Percentiles rank a stretch among this genome's conserved stretches.
Conservation (phyloP, 2,113 vertebrate species). For the Pseudopodoces humilis region DNA sequence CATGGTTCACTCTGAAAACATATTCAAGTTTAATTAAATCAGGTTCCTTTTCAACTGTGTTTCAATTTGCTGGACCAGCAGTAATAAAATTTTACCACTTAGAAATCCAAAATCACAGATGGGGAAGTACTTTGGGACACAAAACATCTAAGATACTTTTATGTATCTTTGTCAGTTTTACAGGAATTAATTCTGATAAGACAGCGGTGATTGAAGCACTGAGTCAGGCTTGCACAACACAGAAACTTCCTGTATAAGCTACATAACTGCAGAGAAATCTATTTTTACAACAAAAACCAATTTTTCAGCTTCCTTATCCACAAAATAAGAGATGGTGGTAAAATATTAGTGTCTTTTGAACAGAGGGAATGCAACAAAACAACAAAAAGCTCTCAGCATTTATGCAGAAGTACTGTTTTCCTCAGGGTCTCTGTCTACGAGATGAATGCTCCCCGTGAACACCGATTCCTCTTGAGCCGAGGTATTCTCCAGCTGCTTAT, state of each 20-base stretch:
- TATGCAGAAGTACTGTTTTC: slow-evolving; percentile 46
- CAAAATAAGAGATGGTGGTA: neutral
- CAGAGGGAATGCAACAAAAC: neutral
- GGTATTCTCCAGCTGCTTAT: slow-evolving; percentile 19
- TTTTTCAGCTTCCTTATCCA: neutral
- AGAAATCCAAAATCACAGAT: neutral
- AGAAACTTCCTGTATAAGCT: neutral
- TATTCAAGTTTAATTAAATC: neutral
- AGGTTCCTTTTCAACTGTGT: neutral
- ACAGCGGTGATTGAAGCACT: neutral
- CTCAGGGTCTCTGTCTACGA: slow-evolving; percentile 58
- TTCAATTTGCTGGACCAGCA: neutral
- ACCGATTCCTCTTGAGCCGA: slow-evolving; percentile 43
- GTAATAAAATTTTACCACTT: neutral
- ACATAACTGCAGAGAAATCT: neutral
- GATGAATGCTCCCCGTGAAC: slow-evolving; percentile 56
- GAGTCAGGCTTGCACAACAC: neutral
- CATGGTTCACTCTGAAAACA: neutral
- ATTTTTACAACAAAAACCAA: neutral
- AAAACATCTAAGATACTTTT: neutral
- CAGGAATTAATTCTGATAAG: neutral
- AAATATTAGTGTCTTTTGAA: neutral
- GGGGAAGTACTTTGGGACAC: neutral
- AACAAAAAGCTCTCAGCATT: neutral
- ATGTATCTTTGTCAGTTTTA: neutral